phyloP scores from a whole-genome alignment of 2,888 invertebrate genomes.

The Tenodera sinensis region DNA sequence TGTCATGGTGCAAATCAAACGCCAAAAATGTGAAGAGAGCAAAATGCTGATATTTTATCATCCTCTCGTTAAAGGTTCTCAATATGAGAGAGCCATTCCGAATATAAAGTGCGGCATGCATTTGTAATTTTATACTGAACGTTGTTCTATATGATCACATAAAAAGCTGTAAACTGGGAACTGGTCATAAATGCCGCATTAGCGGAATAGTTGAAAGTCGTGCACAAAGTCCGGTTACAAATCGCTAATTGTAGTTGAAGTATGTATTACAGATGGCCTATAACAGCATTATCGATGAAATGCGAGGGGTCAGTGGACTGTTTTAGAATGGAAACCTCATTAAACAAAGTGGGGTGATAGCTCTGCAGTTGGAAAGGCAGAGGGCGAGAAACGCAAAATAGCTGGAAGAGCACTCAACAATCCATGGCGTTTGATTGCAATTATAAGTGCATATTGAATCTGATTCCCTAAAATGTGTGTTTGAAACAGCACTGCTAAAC shows the following conservation, averaged over 20 bases:
- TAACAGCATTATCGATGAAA: not conserved
- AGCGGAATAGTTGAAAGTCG: not conserved
- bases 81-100: not conserved
- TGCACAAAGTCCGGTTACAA: not conserved
- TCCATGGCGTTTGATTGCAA: not conserved
- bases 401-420: not conserved
- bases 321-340: not conserved
- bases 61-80: not conserved
- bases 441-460: not conserved
- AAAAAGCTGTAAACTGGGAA: not conserved
- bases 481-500: no score
- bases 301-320: not conserved
- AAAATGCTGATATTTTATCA: not conserved
- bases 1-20: not conserved
- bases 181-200: not conserved
- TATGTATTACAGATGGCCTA: not conserved
- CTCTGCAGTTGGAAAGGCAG: not conserved
- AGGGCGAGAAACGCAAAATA: not conserved
- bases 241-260: not conserved
- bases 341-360: not conserved
- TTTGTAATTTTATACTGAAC: not conserved
- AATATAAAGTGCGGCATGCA: not conserved
- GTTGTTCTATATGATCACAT: not conserved
- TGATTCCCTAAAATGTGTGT: not conserved
- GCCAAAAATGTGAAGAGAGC: not conserved